Evolutionary conservation across 2,888 invertebrate species (phyloP), one percentile per base, ranked within the genome.

Genomic region (Coelinius sp.): DNA sequence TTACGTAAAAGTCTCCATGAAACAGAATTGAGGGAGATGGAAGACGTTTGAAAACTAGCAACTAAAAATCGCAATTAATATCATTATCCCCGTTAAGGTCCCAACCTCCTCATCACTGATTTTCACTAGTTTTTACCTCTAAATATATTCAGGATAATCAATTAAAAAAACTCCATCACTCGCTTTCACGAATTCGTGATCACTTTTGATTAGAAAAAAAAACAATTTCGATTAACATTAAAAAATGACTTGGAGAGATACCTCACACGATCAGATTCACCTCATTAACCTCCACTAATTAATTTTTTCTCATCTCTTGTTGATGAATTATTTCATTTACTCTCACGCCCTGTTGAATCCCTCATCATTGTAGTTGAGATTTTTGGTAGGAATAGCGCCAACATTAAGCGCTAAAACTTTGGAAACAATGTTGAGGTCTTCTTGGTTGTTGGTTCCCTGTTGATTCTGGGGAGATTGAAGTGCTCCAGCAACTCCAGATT

Each of bases 341-440:
- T n/a, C 66, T 71, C 71, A 71, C 63, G 67, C 71, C 62, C 71
- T 76, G 17, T 72, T 74, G 38, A 77, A 78, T 66, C 74, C 77
- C 44, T 77, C 79, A 52, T 70, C 71, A 59, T 65, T 68, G 35
- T 75, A 84, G 14, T 82, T 82, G 3, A 77, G 67, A 75, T 77
- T 79, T 17, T 83, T 84, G 17, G 72, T 76, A 0, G 90, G 81
- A 6, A 91, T 83, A n/a, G 93, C 89, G 62, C 93, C 93, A 81
- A 94, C 94, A 86, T 95, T 94, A 69, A 95, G 88, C 7, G 95
- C 94, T 80, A 95, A 88, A 73, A 95, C 93, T 89, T 95, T 95
- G 56, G 94, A 93, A 38, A 95, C 94, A 81, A 95, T 93, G 84
- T 93, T 94, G 65, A 95, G 89, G 87, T 95, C 95, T 84, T 94